Conservation (phyloP, 2,888 invertebrate genomes). For the Sphaerophoria taeniata region DNA sequence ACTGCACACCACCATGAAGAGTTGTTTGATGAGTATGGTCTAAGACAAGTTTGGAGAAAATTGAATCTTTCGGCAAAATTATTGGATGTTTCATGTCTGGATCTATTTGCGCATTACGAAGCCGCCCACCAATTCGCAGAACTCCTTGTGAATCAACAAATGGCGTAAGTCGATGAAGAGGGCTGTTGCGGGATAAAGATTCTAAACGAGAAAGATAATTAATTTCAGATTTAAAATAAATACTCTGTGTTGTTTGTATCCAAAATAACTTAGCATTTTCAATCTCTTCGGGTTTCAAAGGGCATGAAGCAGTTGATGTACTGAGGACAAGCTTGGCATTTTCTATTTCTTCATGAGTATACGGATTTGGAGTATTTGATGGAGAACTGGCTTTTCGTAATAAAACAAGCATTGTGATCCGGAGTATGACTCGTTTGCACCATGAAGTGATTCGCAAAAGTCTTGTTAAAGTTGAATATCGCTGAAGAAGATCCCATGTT, state of each 20-base stretch:
- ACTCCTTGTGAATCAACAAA: conserved; percentile 6
- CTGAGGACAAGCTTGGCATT: too few relatives aligned
- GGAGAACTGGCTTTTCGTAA: too few relatives aligned
- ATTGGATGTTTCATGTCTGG: conserved; percentile 59
- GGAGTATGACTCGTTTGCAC: conserved; percentile 26
- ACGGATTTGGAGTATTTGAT: neutral
- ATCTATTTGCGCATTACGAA: neutral
- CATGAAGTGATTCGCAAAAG: conserved; percentile 36
- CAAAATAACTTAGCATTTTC: conserved; percentile 25
- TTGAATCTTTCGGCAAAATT: conserved; percentile 42
- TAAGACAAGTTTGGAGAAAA: conserved; percentile 42
- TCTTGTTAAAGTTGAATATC: conserved; percentile 30
- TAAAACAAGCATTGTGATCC: too few relatives aligned
- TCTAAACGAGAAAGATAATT: conserved; percentile 23
- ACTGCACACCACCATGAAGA: conserved; percentile 45
- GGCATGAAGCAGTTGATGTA: too few relatives aligned
- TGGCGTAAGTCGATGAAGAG: conserved; percentile 13
- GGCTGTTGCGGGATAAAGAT: conserved; percentile 12
- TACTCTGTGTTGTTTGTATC: conserved; percentile 21
- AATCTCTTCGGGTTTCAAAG: neutral
- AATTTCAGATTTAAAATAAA: conserved; percentile 31
- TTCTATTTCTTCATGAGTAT: neutral
- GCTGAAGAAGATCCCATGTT: conserved; percentile 28
- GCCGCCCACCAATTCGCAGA: conserved; percentile 55
- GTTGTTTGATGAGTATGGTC: conserved; percentile 41